Evolutionary conservation across 2,888 invertebrate genomes (phyloP).

Genomic region (Rhogogaster chlorosoma): DNA sequence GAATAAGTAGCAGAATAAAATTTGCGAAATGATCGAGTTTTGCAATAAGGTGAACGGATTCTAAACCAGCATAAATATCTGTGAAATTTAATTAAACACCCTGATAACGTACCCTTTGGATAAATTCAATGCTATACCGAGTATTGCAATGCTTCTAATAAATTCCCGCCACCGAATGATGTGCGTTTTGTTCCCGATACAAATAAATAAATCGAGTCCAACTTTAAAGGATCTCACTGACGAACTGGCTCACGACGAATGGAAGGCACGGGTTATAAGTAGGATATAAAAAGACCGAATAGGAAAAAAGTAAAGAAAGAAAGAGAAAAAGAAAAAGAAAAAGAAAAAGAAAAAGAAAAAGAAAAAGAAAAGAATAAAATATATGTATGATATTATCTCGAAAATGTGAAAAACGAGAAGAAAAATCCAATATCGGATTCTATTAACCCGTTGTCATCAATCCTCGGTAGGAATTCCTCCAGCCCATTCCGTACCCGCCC

Average conservation of each 20-base stretch:
- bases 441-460: constrained; percentile 12
- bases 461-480: constrained; percentile 76
- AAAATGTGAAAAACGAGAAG: not conserved
- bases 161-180: not conserved
- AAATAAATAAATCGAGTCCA: constrained; percentile 15
- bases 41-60: not conserved
- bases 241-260: constrained; percentile 65
- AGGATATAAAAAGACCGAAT: constrained; percentile 69
- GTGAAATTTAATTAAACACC: not conserved
- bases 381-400: not conserved
- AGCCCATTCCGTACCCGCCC: constrained; percentile 93
- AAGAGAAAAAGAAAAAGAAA: not conserved
- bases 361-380: not conserved
- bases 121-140: not conserved
- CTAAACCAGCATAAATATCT: not conserved
- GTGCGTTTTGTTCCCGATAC: not conserved
- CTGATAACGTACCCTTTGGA: not conserved
- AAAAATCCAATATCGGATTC: not conserved
- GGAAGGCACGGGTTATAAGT: constrained; percentile 75
- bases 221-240: constrained; percentile 11
- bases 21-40: not conserved
- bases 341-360: constrained; percentile 39
- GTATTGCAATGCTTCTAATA: not conserved
- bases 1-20: not conserved
- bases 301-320: constrained; percentile 36